Conservation (phyloP, 2,113 vertebrate species). For the Columba livia region DNA sequence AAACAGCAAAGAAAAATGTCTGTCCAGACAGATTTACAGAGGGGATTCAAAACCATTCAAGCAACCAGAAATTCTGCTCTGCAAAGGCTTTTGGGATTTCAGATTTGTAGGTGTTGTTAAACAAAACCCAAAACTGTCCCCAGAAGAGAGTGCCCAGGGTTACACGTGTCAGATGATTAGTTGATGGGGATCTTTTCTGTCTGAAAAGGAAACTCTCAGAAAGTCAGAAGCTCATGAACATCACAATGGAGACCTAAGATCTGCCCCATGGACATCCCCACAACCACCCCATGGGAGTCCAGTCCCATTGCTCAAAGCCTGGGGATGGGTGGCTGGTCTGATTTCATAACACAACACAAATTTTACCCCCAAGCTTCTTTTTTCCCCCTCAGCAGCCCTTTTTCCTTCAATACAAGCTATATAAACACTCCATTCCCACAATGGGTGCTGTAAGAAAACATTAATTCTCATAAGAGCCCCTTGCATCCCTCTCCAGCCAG, state of each 20-base stretch:
- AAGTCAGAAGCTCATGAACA: not conserved
- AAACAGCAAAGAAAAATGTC: not conserved
- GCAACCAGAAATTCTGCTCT: not conserved
- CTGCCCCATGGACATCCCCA: not conserved
- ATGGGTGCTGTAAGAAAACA: not conserved
- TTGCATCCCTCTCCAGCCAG: not conserved
- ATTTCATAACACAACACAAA: not conserved
- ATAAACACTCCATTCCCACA: not conserved
- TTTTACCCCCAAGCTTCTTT: not conserved
- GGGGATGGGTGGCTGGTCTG: not conserved
- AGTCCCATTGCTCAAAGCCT: not conserved
- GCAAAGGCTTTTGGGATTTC: not conserved
- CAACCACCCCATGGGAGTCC: not conserved
- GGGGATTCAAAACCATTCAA: not conserved
- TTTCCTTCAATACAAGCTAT: not conserved
- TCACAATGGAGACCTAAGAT: not conserved
- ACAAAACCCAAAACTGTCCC: not conserved
- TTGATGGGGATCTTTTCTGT: not conserved
- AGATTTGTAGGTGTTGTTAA: not conserved
- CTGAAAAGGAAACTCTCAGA: not conserved
- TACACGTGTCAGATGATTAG: not conserved
- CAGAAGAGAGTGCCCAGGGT: not conserved
- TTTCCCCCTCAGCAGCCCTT: not conserved
- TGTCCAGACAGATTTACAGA: conserved; percentile 21
- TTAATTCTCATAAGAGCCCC: not conserved